phyloP scores from a whole-genome alignment of 2,113 vertebrate species.

The Nerophis lumbriciformis region DNA sequence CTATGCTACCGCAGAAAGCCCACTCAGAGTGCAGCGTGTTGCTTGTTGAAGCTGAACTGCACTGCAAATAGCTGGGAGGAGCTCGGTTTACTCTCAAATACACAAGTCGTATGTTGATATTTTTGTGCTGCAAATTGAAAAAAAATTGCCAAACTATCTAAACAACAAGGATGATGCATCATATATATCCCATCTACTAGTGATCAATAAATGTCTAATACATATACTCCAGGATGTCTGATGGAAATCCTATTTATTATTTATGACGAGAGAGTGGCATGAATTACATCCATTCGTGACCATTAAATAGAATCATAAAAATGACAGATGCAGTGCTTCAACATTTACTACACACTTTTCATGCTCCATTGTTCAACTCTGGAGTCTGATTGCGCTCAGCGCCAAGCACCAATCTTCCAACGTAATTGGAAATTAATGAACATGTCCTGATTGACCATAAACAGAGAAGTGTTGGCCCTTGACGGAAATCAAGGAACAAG shows the following conservation, averaged over 20 bases:
- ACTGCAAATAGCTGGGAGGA: constrained; percentile 42
- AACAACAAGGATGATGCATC: constrained; percentile 29
- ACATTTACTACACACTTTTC: constrained; percentile 13
- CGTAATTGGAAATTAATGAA: constrained; percentile 35
- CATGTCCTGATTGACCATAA: constrained; percentile 26
- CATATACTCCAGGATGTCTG: neutral
- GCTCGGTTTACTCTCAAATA: constrained; percentile 30
- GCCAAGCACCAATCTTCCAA: neutral
- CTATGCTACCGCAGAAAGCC: constrained; percentile 58
- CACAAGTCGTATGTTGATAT: neutral
- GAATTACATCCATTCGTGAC: constrained; percentile 16
- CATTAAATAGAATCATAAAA: constrained; percentile 20
- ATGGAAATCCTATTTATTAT: constrained; percentile 13
- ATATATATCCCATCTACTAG: constrained; percentile 20
- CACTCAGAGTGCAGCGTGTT: constrained; percentile 53
- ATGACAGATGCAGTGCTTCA: constrained; percentile 14
- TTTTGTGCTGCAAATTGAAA: neutral
- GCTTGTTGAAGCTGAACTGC: constrained; percentile 53
- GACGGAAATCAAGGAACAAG: constrained; percentile 12
- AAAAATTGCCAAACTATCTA: neutral
- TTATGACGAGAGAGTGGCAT: neutral
- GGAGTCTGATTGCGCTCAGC: constrained; percentile 21
- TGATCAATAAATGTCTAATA: constrained; percentile 3
- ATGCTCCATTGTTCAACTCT: constrained; percentile 13
- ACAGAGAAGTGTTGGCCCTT: constrained; percentile 15